Percentiles rank a stretch among this genome's conserved stretches.
phyloP scores from a whole-genome alignment of 2,888 invertebrate genomes.

The Bembecia ichneumoniformis region DNA sequence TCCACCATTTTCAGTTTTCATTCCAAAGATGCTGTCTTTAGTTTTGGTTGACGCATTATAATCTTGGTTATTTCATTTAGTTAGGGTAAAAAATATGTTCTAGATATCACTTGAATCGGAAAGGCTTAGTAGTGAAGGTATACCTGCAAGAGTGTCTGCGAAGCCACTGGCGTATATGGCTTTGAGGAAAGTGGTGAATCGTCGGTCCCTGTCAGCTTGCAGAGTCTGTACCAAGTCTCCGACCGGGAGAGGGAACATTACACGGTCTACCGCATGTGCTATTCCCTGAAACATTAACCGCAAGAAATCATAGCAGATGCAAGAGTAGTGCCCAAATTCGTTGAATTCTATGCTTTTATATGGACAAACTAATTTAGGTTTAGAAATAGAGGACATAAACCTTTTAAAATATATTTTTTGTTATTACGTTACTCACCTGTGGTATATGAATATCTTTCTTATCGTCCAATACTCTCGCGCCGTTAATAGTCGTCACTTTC shows the following conservation, averaged over 20 bases:
- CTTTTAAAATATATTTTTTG: too few relatives aligned
- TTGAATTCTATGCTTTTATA: background rate
- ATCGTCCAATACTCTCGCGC: conserved; percentile 84
- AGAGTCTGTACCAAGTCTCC: conserved; percentile 88
- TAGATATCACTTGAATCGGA: too few relatives aligned
- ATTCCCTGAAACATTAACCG: conserved; percentile 67
- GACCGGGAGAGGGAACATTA: conserved; percentile 91
- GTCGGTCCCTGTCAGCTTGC: conserved; percentile 85
- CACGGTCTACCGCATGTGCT: conserved; percentile 87
- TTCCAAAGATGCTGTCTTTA: too few relatives aligned
- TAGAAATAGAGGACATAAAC: background rate
- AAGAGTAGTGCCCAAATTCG: background rate
- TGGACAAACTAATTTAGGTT: background rate
- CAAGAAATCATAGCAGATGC: too few relatives aligned
- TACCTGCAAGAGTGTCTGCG: conserved; percentile 81
- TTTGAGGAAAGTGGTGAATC: conserved; percentile 85
- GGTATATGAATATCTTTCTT: conserved; percentile 88
- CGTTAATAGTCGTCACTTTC: conserved; percentile 87
- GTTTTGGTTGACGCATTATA: too few relatives aligned
- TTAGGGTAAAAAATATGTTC: too few relatives aligned
- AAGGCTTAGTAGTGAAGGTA: conserved; percentile 5
- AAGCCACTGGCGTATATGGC: conserved; percentile 84
- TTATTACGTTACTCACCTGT: conserved; percentile 68
- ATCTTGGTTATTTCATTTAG: too few relatives aligned
- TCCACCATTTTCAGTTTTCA: too few relatives aligned